Evolutionary conservation across 2,888 invertebrate species (phyloP).

Genomic region (Anoncus sp.): DNA sequence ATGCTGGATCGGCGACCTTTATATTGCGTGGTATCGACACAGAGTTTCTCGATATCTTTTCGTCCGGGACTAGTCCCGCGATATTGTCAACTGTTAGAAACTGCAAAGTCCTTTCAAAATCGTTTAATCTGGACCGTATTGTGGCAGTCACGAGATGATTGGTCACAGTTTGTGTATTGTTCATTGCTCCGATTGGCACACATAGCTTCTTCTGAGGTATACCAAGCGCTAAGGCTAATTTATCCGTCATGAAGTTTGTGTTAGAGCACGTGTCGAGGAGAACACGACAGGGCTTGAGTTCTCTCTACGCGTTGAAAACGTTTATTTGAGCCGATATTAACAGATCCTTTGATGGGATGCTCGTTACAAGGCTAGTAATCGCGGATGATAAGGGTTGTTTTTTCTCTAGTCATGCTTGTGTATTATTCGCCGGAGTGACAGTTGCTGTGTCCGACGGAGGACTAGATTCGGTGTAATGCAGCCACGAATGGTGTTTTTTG

Average conservation of each 20-base stretch:
- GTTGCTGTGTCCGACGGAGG: neutral
- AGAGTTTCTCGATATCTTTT: slow-evolving; percentile 34
- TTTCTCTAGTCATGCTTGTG: slow-evolving; percentile 19
- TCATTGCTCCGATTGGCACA: slow-evolving; percentile 16
- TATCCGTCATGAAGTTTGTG: slow-evolving; percentile 39
- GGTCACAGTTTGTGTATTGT: slow-evolving; percentile 12
- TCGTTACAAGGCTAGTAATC: slow-evolving; percentile 18
- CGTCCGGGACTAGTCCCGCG: slow-evolving; percentile 37
- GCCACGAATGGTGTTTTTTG: slow-evolving; percentile 24
- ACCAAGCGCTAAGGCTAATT: slow-evolving; percentile 20
- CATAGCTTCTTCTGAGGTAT: neutral
- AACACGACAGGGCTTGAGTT: neutral
- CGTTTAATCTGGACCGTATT: slow-evolving; percentile 25
- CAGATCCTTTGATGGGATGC: slow-evolving; percentile 23
- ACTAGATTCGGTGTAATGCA: slow-evolving; percentile 19
- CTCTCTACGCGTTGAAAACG: neutral
- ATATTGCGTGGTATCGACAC: slow-evolving; percentile 57
- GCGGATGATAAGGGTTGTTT: neutral
- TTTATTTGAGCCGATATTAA: slow-evolving; percentile 17
- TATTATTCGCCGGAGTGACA: neutral
- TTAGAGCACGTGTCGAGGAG: slow-evolving; percentile 34
- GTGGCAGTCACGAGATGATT: slow-evolving; percentile 29
- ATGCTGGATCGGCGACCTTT: slow-evolving; percentile 61
- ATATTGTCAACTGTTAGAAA: slow-evolving; percentile 43
- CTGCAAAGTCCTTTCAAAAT: slow-evolving; percentile 16